Evolutionary conservation across 2,797 vertebrate species (phyloP).

Genomic region (Danio albolineatus): DNA sequence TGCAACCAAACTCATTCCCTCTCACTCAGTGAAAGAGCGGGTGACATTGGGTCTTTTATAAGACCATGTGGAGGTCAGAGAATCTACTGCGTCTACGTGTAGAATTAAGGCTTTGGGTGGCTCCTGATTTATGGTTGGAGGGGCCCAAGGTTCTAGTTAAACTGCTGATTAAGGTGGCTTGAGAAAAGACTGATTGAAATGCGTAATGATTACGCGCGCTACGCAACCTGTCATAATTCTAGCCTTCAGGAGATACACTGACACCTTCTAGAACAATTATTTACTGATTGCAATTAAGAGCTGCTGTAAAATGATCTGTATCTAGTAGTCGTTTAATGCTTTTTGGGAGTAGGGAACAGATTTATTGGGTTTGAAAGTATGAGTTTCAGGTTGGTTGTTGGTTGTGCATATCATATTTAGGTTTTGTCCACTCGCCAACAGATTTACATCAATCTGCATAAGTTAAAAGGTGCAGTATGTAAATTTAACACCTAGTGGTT

Average conservation of each 20-base stretch:
- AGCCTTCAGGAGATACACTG: slow-evolving; percentile 25
- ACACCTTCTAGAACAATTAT: slow-evolving; percentile 57
- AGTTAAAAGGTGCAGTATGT: no score
- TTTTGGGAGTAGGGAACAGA: neutral
- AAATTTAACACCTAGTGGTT: no score
- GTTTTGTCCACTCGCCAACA: no score
- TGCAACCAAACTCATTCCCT: slow-evolving; percentile 65
- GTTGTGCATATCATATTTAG: no score
- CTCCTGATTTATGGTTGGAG: slow-evolving; percentile 56
- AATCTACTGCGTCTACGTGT: slow-evolving; percentile 55
- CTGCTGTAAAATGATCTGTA: neutral
- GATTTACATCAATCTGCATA: no score
- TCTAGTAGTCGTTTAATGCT: neutral
- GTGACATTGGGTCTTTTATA: slow-evolving; percentile 65
- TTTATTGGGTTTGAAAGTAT: neutral
- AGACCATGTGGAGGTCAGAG: slow-evolving; percentile 62
- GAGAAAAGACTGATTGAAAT: slow-evolving; percentile 66
- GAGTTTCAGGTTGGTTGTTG: no score
- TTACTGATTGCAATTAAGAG: slow-evolving; percentile 46
- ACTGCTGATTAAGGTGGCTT: slow-evolving; percentile 66
- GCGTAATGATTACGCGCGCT: slow-evolving; percentile 67
- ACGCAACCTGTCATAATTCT: slow-evolving; percentile 60
- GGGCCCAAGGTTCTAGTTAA: slow-evolving; percentile 68
- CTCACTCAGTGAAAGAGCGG: slow-evolving; percentile 55
- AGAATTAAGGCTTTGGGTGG: slow-evolving; percentile 61